Percentiles rank a stretch among this genome's conserved stretches.
phyloP scores from a whole-genome alignment of 2,113 vertebrate species.

The Cavia aperea region DNA sequence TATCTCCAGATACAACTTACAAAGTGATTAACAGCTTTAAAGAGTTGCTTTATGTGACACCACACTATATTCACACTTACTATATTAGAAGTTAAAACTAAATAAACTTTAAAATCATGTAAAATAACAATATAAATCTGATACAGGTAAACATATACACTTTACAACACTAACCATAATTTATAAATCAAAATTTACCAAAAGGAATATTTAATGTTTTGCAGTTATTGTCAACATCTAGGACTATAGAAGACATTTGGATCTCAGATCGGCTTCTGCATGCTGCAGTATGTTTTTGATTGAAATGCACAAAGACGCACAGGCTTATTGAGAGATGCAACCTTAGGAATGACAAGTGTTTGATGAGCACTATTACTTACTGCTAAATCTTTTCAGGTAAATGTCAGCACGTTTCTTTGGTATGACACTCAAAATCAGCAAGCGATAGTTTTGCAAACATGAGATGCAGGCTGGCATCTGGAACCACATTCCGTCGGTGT shows the following conservation, averaged over 20 bases:
- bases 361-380: neutral
- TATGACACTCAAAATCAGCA: neutral
- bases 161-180: neutral
- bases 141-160: neutral
- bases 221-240: no score
- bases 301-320: neutral
- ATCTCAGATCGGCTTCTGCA: neutral
- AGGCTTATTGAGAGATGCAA: neutral
- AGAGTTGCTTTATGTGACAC: neutral
- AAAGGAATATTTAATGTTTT: neutral
- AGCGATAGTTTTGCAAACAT: neutral
- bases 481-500: no score
- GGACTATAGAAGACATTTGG: neutral
- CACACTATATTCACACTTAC: neutral
- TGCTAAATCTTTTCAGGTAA: neutral
- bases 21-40: neutral
- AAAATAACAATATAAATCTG: neutral
- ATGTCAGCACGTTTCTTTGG: neutral
- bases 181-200: neutral
- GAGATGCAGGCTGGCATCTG: neutral
- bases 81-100: neutral
- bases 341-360: neutral
- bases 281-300: neutral
- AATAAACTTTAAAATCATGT: neutral
- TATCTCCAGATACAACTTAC: neutral